phyloP scores from a whole-genome alignment of 2,113 vertebrate species.

The human (Homo sapiens) region DNA sequence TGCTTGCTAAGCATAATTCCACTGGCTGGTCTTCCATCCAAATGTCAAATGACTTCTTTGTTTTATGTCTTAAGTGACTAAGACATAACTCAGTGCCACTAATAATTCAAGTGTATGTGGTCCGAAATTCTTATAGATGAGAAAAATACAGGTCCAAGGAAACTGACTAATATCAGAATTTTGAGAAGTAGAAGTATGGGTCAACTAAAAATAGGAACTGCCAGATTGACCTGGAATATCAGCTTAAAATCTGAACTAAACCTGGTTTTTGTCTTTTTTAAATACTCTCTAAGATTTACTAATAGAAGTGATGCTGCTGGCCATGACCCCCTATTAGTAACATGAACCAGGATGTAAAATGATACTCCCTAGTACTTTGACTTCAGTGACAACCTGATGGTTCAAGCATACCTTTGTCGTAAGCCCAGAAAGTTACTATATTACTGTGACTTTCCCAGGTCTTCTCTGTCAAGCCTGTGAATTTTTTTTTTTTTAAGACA shows the following conservation, averaged over 20 bases:
- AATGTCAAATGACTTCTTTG: neutral
- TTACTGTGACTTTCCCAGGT: neutral
- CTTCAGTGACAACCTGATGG: neutral
- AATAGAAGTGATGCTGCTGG: neutral
- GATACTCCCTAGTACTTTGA: neutral
- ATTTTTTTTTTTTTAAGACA: neutral
- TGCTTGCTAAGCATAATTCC: slow-evolving; percentile 46
- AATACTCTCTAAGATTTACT: neutral
- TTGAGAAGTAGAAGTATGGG: slow-evolving; percentile 31
- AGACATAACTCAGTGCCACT: neutral
- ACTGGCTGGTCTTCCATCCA: neutral
- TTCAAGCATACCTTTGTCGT: neutral
- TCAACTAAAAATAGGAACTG: neutral
- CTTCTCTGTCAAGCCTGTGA: neutral
- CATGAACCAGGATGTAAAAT: neutral
- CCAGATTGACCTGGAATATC: neutral
- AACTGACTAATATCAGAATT: neutral
- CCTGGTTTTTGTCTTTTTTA: neutral
- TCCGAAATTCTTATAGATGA: neutral
- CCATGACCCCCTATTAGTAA: neutral
- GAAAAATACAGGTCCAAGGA: neutral
- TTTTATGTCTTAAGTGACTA: slow-evolving; percentile 29
- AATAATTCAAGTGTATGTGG: neutral
- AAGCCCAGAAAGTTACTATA: neutral
- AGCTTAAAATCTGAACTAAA: neutral